Evolutionary conservation across 92 coral and sea anemone species (phyloP), one percentile per base, ranked within the genome.

Genomic region (Epizoanthus illoricatus): DNA sequence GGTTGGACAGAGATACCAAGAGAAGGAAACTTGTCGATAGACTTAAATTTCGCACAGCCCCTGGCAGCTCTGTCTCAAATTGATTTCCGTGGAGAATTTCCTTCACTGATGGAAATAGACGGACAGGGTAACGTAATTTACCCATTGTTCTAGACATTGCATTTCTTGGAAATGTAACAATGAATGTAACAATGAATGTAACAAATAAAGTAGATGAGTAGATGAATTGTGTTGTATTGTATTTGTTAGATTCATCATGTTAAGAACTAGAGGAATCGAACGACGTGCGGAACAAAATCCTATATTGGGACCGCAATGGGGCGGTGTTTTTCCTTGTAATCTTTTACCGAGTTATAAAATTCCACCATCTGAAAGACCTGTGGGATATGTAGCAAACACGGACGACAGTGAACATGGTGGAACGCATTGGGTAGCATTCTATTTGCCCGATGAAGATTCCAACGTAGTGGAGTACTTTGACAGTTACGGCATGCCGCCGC

Each of bases 351-450:
- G 13, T 0, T 28, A 23, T 0, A 47, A 42, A 42, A 6, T 42
- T 0, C 47, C 47, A 2, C 47, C 0, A 2, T 13, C 16, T 9
- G 2, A 9, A 47, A 18, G 1, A 1, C n/a, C 87, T 84, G 0
- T 36, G 72, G 86, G 73, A 0, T 54, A 65, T 33, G 60, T 88
- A n/a, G 79, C 87, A 17, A 84, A 84, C 19, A 80, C 80, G 6
- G 90, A 87, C 60, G 81, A 81, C 5, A 54, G 54, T 20, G 7
- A 71, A 21, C 75, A 58, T 70, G 69, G 70, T 4, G 85, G 91
- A 5, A 88, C 73, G 21, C 91, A 88, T 65, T 88, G 91, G 91
- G 17, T 84, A 6, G 85, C 82, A 2, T 69, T 84, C 55, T 84
- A 69, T 60, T 59, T 78, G 55, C 65, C 47, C 0, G 4, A 49